Evolutionary conservation across 2,113 vertebrate genomes (phyloP), one percentile per base, ranked within the genome.

Genomic region (Poecilia latipinna): DNA sequence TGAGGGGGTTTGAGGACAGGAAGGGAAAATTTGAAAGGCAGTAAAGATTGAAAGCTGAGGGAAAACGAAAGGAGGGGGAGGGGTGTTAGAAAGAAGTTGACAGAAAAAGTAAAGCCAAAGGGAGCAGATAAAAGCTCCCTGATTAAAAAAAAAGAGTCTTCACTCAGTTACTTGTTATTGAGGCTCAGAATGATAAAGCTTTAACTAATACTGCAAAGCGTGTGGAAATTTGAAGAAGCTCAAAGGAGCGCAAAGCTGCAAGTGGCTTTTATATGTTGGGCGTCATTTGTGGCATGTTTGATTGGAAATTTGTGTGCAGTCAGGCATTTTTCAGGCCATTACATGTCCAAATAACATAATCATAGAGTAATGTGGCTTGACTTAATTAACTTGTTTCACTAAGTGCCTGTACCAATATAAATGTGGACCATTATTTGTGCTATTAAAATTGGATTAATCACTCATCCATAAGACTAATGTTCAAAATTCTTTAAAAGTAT

Each of bases 341-440:
- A 85, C 39, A 80, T 60, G 70, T 77, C 72, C 75, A 86, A 90
- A 85, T 75, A 87, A 84, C 75, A 75, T 78, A 73, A 80, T 70
- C 65, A 19, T 63, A 12, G 39, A 61, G 68, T 84, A 79, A 84
- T 83, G 79, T 72, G 81, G 74, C 80, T 75, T 66, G 61, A 48
- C 79, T 82, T 90, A 87, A 91, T 93, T 87, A 86, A 82, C 77
- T 86, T 88, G 78, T 86, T 86, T 82, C 65, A 68, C 75, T 66
- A 84, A 88, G 32, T 80, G 78, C 54, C 54, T 78, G 69, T 79
- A 76, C 74, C 61, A 73, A 83, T 79, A 82, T 54, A 82, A 86
- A 84, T 54, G 37, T 61, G 76, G 69, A 37, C 28, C 84, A 83
- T 79, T 85, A 88, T 88, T 91, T 88, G 83, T 82, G 44, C 86